phyloP scores from a whole-genome alignment of 2,113 vertebrate genomes.

The Leucopternis melanops region DNA sequence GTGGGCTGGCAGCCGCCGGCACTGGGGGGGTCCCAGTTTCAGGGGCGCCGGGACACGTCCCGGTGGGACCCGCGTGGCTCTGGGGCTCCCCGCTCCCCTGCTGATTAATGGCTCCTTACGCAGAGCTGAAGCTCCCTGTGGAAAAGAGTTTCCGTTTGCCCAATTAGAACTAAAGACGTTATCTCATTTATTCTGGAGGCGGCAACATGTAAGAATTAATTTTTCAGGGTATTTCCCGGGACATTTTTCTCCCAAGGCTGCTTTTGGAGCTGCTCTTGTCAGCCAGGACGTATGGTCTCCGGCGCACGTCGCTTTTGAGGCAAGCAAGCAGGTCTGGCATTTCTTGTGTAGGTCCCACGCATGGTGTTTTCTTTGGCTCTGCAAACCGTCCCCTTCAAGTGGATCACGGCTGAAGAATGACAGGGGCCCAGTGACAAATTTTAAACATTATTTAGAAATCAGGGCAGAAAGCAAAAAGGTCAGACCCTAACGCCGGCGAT shows the following conservation, averaged over 20 bases:
- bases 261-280: neutral
- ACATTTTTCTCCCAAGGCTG: slow-evolving; percentile 30
- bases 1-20: neutral
- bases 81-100: accelerated
- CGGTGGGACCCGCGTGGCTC: accelerated
- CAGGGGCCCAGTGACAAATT: slow-evolving; percentile 25
- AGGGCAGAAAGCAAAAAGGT: neutral
- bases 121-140: neutral
- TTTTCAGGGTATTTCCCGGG: neutral
- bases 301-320: neutral
- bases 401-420: slow-evolving; percentile 14
- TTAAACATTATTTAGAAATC: slow-evolving; percentile 7
- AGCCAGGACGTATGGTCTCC: slow-evolving; percentile 8
- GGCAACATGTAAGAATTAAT: slow-evolving; percentile 10
- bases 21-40: neutral
- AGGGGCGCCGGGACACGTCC: neutral
- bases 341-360: neutral
- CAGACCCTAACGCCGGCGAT: neutral
- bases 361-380: slow-evolving; percentile 53
- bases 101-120: slow-evolving; percentile 9
- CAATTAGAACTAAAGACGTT: slow-evolving; percentile 10
- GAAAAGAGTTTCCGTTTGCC: neutral
- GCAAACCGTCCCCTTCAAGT: neutral
- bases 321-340: neutral
- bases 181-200: slow-evolving; percentile 43